Evolutionary conservation across 1,140 invertebrate species (phyloP).

Genomic region (Saccostrea echinata): DNA sequence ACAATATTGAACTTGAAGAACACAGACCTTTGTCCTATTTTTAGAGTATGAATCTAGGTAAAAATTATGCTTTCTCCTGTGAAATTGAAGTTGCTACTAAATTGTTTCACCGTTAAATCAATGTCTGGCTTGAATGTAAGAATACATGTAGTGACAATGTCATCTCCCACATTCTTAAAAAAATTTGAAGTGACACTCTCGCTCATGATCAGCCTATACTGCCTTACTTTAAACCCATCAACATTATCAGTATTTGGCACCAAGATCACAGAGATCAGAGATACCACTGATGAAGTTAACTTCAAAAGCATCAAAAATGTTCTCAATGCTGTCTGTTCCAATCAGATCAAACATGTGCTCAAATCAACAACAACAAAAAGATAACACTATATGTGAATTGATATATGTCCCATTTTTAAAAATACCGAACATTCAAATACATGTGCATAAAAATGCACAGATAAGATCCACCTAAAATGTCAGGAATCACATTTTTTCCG

Average conservation of each 20-base stretch:
- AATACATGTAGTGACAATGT: too few relatives aligned
- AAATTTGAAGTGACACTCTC: neutral
- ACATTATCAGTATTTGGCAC: conserved; percentile 14
- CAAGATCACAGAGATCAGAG: neutral
- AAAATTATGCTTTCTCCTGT: neutral
- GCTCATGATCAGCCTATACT: neutral
- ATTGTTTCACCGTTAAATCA: neutral
- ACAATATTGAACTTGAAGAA: too few relatives aligned
- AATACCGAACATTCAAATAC: neutral
- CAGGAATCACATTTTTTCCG: neutral
- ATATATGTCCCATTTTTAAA: neutral
- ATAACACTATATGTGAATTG: neutral
- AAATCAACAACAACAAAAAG: neutral
- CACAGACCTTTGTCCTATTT: too few relatives aligned
- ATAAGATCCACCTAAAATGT: neutral
- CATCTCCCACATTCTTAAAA: neutral
- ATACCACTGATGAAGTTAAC: neutral
- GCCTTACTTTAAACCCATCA: neutral
- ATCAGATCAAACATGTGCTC: neutral
- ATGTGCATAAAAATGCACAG: neutral
- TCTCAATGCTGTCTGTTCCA: neutral
- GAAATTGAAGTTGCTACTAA: neutral
- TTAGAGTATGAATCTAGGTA: neutral
- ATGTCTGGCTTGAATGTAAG: conserved; percentile 9
- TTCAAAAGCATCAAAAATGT: neutral